Conservation (phyloP, 2,797 vertebrate species). For the Malacoraja senta region DNA sequence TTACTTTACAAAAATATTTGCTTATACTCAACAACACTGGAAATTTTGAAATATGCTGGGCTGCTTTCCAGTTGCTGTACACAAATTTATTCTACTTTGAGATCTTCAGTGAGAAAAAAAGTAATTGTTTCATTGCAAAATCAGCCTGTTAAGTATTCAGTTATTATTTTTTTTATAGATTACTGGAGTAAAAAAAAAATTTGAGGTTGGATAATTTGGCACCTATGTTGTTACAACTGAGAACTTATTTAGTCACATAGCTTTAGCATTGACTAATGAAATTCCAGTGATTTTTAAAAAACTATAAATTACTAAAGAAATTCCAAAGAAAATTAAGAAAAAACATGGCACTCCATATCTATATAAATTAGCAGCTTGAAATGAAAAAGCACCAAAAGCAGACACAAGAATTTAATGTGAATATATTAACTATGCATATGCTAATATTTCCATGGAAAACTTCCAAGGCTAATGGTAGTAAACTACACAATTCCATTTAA, state of each 20-base stretch:
- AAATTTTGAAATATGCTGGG: not conserved
- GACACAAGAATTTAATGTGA: not conserved
- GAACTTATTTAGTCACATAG: not conserved
- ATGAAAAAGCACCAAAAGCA: not conserved
- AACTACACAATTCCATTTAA: not conserved
- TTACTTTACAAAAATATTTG: not conserved
- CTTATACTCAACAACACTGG: not conserved
- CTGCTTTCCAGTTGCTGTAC: not conserved
- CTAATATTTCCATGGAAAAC: not conserved
- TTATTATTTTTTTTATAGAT: not conserved
- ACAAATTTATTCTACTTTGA: not conserved
- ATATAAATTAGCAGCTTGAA: not conserved
- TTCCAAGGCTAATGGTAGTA: not conserved
- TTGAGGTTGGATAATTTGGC: constrained; percentile 1
- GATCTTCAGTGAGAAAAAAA: not conserved
- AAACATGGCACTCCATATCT: not conserved
- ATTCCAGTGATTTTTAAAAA: too few relatives aligned
- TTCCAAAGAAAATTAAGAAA: too few relatives aligned
- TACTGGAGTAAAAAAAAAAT: not conserved
- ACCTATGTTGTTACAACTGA: not conserved
- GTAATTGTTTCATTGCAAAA: not conserved
- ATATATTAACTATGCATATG: not conserved
- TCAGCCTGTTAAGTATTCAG: not conserved
- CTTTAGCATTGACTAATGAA: not conserved
- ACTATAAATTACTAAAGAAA: not conserved